Conservation (phyloP, 2,888 invertebrate species). For the Invenusta paracnida region DNA sequence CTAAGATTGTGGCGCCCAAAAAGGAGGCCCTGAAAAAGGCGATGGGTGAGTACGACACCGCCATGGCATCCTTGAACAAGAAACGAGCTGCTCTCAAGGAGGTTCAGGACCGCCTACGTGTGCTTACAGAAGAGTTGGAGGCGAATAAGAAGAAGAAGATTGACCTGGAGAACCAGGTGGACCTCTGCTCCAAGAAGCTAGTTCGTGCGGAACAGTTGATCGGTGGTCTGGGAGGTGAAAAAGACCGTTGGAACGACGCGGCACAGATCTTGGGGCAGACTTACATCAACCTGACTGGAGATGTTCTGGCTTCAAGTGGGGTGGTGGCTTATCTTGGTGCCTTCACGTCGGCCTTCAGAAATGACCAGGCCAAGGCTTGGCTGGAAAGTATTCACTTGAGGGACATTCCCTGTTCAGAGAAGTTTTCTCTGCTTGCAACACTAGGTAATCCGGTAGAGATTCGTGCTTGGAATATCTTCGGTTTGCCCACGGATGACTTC, state of each 20-base stretch:
- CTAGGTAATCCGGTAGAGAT: conserved; percentile 61
- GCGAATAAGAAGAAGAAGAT: conserved; percentile 60
- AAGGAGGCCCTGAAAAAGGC: conserved; percentile 60
- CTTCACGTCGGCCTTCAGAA: conserved; percentile 60
- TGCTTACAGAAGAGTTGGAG: conserved; percentile 58
- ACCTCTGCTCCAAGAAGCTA: conserved; percentile 60
- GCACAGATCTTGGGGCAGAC: conserved; percentile 53
- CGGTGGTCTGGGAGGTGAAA: conserved; percentile 61
- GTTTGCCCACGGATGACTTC: conserved; percentile 62
- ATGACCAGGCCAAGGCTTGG: conserved; percentile 72
- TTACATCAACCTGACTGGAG: conserved; percentile 64
- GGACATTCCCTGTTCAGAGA: conserved; percentile 71
- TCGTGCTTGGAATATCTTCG: conserved; percentile 62
- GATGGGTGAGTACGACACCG: conserved; percentile 56
- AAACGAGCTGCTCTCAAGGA: conserved; percentile 60
- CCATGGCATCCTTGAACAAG: conserved; percentile 58
- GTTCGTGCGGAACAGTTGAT: conserved; percentile 61
- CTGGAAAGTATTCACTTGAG: conserved; percentile 68
- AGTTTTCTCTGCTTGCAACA: conserved; percentile 68
- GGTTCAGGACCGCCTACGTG: conserved; percentile 60
- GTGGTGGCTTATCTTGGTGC: conserved; percentile 60
- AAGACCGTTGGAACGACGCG: conserved; percentile 58
- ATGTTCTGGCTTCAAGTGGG: conserved; percentile 66
- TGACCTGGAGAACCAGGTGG: conserved; percentile 58
- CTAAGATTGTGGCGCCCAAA: conserved; percentile 62